phyloP scores from a whole-genome alignment of 2,888 invertebrate species.

The Lithosia quadra region DNA sequence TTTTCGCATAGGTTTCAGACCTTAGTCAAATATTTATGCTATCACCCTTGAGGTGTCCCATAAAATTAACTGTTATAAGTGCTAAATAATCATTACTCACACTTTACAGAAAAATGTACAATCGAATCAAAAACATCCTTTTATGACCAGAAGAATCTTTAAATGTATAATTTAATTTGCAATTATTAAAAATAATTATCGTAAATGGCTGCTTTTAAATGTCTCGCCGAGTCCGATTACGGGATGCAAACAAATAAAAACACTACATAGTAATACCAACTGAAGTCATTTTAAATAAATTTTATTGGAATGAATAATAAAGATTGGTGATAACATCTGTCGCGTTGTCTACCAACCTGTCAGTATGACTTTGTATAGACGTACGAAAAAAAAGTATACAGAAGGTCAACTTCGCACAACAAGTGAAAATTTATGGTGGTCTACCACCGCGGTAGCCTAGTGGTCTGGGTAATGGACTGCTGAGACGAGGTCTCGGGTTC shows the following conservation, averaged over 20 bases:
- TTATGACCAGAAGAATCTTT: background rate
- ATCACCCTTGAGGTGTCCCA: background rate
- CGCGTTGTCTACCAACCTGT: background rate
- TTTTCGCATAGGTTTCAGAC: too few relatives aligned
- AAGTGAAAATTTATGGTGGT: too few relatives aligned
- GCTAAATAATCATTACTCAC: background rate
- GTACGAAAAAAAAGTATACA: background rate
- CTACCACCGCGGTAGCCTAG: too few relatives aligned
- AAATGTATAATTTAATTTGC: background rate
- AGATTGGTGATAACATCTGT: background rate
- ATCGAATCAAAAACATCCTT: background rate
- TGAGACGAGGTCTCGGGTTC: too few relatives aligned
- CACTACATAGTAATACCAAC: background rate
- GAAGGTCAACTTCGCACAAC: background rate
- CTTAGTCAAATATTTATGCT: background rate
- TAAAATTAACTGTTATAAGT: background rate
- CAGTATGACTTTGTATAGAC: background rate
- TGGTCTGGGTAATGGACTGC: too few relatives aligned
- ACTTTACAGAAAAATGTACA: background rate
- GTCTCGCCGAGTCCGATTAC: background rate
- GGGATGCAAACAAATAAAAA: background rate
- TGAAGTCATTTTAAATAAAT: background rate
- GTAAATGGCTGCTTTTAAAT: background rate
- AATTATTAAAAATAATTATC: background rate
- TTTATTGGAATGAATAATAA: background rate